A percentile compares a stretch with the other conserved stretches of the same genome.
These are phyloP conservation scores for Raja brachyura DNA, from an alignment of 2,113 vertebrate genomes.

Conservation along the genomic window DNA sequence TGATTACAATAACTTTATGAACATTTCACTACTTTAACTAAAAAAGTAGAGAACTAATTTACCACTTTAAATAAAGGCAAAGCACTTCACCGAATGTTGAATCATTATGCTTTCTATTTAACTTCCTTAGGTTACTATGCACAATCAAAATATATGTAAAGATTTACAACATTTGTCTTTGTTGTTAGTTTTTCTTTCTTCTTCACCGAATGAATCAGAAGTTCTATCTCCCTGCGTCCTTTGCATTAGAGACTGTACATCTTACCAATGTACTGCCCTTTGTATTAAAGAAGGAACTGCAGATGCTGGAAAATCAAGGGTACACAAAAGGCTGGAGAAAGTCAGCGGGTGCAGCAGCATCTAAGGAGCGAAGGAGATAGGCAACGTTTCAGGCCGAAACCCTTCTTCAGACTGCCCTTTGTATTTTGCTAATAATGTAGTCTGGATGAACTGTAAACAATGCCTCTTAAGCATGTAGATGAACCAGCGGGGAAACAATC, in stretches of 20 bases:
- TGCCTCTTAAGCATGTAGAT: background rate
- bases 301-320: too few species aligned
- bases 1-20: too few species aligned
- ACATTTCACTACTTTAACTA: background rate
- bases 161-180: background rate
- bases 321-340: too few species aligned
- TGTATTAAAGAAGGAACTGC: too few species aligned
- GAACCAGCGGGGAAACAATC: background rate
- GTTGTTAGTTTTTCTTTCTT: background rate
- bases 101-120: background rate
- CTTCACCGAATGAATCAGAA: background rate
- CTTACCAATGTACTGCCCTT: background rate
- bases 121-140: background rate
- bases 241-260: background rate
- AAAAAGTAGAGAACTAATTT: background rate
- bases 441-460: background rate
- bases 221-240: background rate
- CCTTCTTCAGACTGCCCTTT: background rate
- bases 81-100: background rate
- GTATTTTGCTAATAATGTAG: background rate
- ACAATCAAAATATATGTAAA: background rate
- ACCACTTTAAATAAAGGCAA: background rate
- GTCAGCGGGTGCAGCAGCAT: too few species aligned
- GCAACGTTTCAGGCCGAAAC: too few species aligned
- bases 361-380: too few species aligned